These are phyloP conservation scores for Falco concolor DNA, from an alignment of 2,797 vertebrate genomes.

Conservation along the genomic window DNA sequence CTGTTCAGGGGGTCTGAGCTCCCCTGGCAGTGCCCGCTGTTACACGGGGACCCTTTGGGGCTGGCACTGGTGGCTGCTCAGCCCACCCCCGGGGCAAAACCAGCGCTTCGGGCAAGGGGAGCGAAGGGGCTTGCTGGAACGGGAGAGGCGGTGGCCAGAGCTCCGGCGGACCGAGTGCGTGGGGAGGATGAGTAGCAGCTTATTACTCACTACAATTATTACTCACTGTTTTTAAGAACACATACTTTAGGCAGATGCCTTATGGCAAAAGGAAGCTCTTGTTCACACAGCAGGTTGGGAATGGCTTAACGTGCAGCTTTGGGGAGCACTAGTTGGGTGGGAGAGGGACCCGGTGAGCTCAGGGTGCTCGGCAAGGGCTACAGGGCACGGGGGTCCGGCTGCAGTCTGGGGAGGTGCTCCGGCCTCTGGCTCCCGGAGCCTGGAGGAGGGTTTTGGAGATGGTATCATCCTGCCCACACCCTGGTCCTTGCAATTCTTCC, in stretches of 20 bases:
- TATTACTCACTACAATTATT: slow-evolving; percentile 27
- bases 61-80: neutral
- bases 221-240: neutral
- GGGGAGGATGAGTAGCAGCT: slow-evolving; percentile 37
- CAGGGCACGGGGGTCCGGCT: neutral
- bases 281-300: neutral
- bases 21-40: neutral
- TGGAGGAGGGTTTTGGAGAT: neutral
- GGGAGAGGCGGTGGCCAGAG: neutral
- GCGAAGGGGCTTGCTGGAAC: rapidly evolving
- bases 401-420: neutral
- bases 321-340: rapidly evolving
- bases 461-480: neutral
- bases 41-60: neutral
- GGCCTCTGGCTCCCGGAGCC: neutral
- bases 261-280: neutral
- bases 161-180: rapidly evolving
- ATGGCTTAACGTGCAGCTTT: rapidly evolving
- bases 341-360: neutral
- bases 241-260: neutral
- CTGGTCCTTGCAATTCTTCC: neutral
- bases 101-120: rapidly evolving
- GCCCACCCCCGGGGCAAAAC: neutral
- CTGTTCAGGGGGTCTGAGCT: neutral
- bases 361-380: rapidly evolving